phyloP scores from a whole-genome alignment of 37 sponge, comb jelly and placozoan species.

The Hormiphora californensis region DNA sequence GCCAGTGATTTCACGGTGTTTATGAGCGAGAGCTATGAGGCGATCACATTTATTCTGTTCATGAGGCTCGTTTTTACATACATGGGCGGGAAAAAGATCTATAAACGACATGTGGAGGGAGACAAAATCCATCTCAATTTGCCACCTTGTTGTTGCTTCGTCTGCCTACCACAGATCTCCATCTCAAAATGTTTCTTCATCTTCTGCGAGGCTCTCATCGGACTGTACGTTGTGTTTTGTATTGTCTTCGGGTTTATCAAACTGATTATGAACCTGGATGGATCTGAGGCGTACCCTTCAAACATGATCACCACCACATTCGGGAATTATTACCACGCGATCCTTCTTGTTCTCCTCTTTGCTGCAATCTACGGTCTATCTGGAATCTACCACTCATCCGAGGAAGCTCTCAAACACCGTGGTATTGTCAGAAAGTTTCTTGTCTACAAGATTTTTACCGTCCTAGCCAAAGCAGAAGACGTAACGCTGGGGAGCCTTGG shows the following conservation, averaged over 20 bases:
- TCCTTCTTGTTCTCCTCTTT: background rate
- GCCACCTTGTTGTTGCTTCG: background rate
- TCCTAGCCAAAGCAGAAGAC: background rate
- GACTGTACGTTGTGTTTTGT: background rate
- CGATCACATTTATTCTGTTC: constrained; percentile 15
- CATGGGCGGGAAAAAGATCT: constrained; percentile 31
- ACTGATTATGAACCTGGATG: background rate
- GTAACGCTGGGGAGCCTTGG: background rate
- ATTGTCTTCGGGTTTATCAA: background rate
- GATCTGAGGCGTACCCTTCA: background rate
- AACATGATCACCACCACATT: background rate
- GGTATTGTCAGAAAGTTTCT: constrained; percentile 38
- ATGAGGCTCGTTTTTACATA: background rate
- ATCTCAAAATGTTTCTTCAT: constrained; percentile 17
- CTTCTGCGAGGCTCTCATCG: constrained; percentile 23
- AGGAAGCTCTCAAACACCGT: background rate
- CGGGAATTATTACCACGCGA: background rate
- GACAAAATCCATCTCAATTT: background rate
- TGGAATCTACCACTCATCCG: constrained; percentile 30
- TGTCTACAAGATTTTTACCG: constrained; percentile 46
- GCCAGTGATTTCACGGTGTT: background rate
- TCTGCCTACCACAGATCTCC: background rate
- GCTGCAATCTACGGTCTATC: constrained; percentile 31
- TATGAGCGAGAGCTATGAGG: background rate
- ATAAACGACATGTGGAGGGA: background rate